Evolutionary conservation across 2,888 invertebrate genomes (phyloP), one percentile per base, ranked within the genome.

Genomic region (Byasa hedistus): DNA sequence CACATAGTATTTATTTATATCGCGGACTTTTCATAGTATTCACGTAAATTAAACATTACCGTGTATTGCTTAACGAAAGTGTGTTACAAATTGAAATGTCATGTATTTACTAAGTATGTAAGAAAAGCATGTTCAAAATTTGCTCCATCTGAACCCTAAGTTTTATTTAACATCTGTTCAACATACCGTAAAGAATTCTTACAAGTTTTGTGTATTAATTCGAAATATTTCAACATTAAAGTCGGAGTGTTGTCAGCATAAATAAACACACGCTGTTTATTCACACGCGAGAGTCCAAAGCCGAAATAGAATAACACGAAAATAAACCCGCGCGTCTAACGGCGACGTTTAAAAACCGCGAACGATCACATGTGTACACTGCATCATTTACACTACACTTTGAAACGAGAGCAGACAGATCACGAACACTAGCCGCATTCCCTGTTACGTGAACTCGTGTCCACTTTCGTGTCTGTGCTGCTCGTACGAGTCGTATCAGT

Each of bases 231-330:
- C 22, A 66, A 44, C 48, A 66, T 66, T 58, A 59, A 59, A 66
- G 66, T 63, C 61, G 48, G 52, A 59, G 23, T 55, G 60, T 59
- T 65, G 59, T 62, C 66, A 51, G 62, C 66, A 72, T 70, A 71
- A 71, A 82, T 79, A 80, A 82, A 79, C 77, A 79, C 76, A 78
- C 77, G 77, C 78, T 83, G 80, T 83, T 83, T 85, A 86, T 71
- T 82, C 83, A 85, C 82, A 81, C 79, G n/a, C 72, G 76, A 82
- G 80, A 83, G 79, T 79, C 76, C 78, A 74, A 70, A 73, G 83
- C 83, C 69, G 79, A 86, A 87, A 89, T 89, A 89, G 86, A 84
- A 78, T 79, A 79, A 82, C 81, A 81, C 85, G 75, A 81, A 87
- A 88, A 87, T 86, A 86, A 82, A 82, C 79, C 70, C 69, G 79